Evolutionary conservation across 1,140 invertebrate genomes (phyloP), one percentile per base, ranked within the genome.

Genomic region (Caenorhabditis tropicalis): DNA sequence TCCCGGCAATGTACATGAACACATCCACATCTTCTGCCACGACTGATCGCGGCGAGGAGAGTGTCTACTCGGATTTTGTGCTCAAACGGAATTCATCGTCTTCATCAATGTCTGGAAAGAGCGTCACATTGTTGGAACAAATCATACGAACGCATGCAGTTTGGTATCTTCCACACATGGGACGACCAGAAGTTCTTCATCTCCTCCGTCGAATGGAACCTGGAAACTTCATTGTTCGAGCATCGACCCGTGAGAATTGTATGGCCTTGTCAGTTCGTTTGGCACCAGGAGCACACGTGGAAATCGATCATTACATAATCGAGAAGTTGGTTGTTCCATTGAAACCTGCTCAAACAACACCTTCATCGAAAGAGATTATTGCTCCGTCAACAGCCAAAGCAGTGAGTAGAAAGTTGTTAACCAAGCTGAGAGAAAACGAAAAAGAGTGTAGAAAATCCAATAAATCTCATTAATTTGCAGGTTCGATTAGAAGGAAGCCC

Each of bases 231-330:
- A 95, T 98, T 9, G 96, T 98, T 9, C 94, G 96, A 29, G 95
- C 96, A 89, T 97, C 96, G 12, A 97, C 95, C 90, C 95, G 96
- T 90, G 94, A 94, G 6, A 94, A 95, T 87, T 96, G 96, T 27
- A 96, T 97, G 95, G 96, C 96, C 21, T 94, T 98, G 70, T 96
- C 96, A 33, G 96, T 98, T 29, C 94, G 96, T 60, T 92, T 97
- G 87, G 95, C 95, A 1, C 93, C 94, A 29, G 94, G 95, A 88
- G 95, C 95, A 88, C 95, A 95, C 7, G 95, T 95, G 7, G 95
- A 96, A 91, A 96, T 97, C 86, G 96, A 98, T 90, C 96, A 98
- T 92, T 98, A 98, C 92, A 93, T 98, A 83, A 96, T 98, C 65
- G 96, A 97, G 91, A 39, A 74, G 24, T 46, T 82, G 3, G 94